Conservation (phyloP, 2,888 invertebrate genomes). For the Nymphalis polychloros region DNA sequence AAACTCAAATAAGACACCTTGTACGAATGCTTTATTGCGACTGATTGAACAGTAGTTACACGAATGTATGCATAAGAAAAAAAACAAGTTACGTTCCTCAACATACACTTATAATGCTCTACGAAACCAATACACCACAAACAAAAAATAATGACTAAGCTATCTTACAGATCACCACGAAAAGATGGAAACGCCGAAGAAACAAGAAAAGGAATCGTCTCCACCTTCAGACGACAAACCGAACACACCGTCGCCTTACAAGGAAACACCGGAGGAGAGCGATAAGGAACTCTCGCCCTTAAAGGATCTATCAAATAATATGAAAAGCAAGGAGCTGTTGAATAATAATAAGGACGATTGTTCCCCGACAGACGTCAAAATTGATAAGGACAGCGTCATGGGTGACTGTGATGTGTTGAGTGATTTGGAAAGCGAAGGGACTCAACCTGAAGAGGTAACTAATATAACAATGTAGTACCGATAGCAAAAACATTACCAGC, state of each 20-base stretch:
- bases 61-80: no score
- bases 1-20: no score
- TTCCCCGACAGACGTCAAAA: slow-evolving; percentile 68
- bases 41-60: no score
- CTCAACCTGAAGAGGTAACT: slow-evolving; percentile 89
- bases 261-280: slow-evolving; percentile 58
- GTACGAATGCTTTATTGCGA: no score
- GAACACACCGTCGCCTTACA: slow-evolving; percentile 51
- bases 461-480: not conserved
- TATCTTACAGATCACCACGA: slow-evolving; percentile 53
- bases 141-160: not conserved
- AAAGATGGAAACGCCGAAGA: slow-evolving; percentile 64
- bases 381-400: slow-evolving; percentile 84
- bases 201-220: slow-evolving; percentile 53
- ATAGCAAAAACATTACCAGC: no score
- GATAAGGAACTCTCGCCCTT: slow-evolving; percentile 61
- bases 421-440: slow-evolving; percentile 93
- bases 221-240: slow-evolving; percentile 51
- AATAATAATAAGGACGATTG: slow-evolving; percentile 77
- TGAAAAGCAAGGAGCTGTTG: slow-evolving; percentile 61
- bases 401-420: slow-evolving; percentile 87
- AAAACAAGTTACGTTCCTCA: no score
- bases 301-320: slow-evolving; percentile 63
- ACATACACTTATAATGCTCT: no score
- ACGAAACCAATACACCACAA: not conserved